Evolutionary conservation across 1,140 invertebrate genomes (phyloP).

Genomic region (Micrasema minimum): DNA sequence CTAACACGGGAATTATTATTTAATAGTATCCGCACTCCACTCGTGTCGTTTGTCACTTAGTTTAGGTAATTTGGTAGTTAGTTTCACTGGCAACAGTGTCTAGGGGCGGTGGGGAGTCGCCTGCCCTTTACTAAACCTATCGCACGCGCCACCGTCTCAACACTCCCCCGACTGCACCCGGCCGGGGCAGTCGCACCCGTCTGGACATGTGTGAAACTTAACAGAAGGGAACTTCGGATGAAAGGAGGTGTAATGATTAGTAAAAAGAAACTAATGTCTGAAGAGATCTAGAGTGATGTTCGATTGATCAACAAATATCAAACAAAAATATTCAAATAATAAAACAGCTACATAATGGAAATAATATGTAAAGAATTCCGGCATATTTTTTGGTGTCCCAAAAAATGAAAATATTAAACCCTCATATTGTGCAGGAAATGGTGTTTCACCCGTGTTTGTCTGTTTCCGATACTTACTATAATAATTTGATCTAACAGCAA

Average conservation of each 20-base stretch:
- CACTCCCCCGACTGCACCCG: constrained; percentile 37
- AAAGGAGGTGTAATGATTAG: constrained; percentile 28
- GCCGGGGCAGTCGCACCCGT: constrained; percentile 18
- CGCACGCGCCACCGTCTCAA: constrained; percentile 48
- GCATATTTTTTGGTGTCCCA: too few species aligned
- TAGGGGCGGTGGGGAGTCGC: constrained; percentile 45
- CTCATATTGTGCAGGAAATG: constrained; percentile 19
- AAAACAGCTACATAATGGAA: too few species aligned
- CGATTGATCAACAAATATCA: constrained; percentile 4
- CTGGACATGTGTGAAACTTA: constrained; percentile 27
- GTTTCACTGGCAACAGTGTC: constrained; percentile 35
- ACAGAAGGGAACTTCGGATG: constrained; percentile 16
- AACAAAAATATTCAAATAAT: too few species aligned
- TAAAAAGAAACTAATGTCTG: constrained; percentile 18
- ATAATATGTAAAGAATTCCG: too few species aligned
- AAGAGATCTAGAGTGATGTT: constrained; percentile 17
- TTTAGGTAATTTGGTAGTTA: not conserved
- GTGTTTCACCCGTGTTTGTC: not conserved
- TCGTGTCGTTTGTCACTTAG: constrained; percentile 21
- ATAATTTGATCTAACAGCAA: constrained; percentile 36
- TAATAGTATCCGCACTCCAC: constrained; percentile 27
- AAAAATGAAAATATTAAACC: not conserved
- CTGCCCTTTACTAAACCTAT: constrained; percentile 50
- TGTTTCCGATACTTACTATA: constrained; percentile 10
- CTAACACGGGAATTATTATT: not conserved